Base-by-base conservation (phyloP, 2,113 vertebrate species). In the Scomber colias region DNA sequence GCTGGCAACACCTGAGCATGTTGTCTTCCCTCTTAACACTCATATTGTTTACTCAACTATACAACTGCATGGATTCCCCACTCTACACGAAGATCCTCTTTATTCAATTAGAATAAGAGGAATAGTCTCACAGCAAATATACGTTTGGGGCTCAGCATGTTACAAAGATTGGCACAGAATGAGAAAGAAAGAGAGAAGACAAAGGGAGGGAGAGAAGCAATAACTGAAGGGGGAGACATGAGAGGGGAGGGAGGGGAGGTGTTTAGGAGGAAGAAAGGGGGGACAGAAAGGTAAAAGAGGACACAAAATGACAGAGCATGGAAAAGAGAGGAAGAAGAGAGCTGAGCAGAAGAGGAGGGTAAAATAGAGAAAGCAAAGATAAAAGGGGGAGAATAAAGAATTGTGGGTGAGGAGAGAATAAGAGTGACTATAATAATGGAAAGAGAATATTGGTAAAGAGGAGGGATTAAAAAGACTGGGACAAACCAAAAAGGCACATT, bases 361-460 rank as follows among this genome's bases (percentile, higher is more conserved):
- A 11, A 31, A 53, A 45, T 31, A 13, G 46, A 62, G 50, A 35
- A 60, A 11, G 65, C 40, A 27, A 30, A 64, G 63, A 80, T 46
- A 77, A 67, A 49, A 83, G 69, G 70, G 79, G 57, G 40, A 75
- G 64, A 77, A 66, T 71, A 71, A 82, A 71, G 46, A 50, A 57
- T 48, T 45, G 57, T 8, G 57, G 45, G 65, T 66, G 64, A 48
- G 17, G 15, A 78, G 53, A 60, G 24, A 70, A 67, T 51, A 45
- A 77, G 21, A 50, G 11, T 56, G 49, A 75, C 24, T 71, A 16
- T 66, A 60, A 81, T 60, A 77, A 81, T 79, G 56, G 35, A 66
- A 56, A 54, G 60, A 63, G 19, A 75, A 57, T 69, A 81, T 48
- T 71, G 65, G 75, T 53, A 51, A 80, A 75, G 61, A 54, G 51